Base-by-base conservation (phyloP, 2,888 invertebrate genomes). In the Drosophila kambysellisi region DNA sequence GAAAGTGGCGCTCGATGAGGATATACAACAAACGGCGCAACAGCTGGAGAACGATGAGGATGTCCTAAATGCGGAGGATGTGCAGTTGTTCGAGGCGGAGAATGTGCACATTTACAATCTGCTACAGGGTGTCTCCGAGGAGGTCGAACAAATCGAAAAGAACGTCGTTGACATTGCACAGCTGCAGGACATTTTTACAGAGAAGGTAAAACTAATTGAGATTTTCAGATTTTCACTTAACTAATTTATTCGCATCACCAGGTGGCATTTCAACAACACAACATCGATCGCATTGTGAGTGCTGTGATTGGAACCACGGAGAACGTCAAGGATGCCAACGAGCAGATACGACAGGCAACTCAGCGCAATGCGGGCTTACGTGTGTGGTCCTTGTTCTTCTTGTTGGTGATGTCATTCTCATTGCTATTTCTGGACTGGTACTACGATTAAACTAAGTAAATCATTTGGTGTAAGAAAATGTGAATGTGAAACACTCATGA, bases 371-470 rank as follows among this genome's bases (percentile, higher is more conserved):
- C 99, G 1, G 98, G 99, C 0, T 95, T 99, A 46, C 95, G 99
- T 83, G 98, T 98, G 17, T 99, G 98, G 95, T 96, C 99, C 65
- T 94, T 99, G 35, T 99, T 99, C 94, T 99, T 99, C 92, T 94
- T 99, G 63, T 94, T 99, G 82, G 98, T 99, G 46, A 97, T 99
- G 96, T 98, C 99, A 46, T 98, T 99, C 92, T 97, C 98, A 29
- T 94, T 99, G 60, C 94, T 99, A 12, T 99, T 99, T 93, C 94
- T 99, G 61, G 99, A 99, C 94, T 99, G 99, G 99, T 99, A 99
- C 93, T 99, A 99, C 95, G 97, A 97, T 91, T 96, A 94, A 94
- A 62, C 50, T 58, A 35, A 29, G 48, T 59, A 37, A 61, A 63
- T 56, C 65, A 46, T 63, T 64, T 63, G 54, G 57, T 81, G 57